Evolutionary conservation across 2,113 vertebrate species (phyloP), one percentile per base, ranked within the genome.

Genomic region (Tachysurus fulvidraco): DNA sequence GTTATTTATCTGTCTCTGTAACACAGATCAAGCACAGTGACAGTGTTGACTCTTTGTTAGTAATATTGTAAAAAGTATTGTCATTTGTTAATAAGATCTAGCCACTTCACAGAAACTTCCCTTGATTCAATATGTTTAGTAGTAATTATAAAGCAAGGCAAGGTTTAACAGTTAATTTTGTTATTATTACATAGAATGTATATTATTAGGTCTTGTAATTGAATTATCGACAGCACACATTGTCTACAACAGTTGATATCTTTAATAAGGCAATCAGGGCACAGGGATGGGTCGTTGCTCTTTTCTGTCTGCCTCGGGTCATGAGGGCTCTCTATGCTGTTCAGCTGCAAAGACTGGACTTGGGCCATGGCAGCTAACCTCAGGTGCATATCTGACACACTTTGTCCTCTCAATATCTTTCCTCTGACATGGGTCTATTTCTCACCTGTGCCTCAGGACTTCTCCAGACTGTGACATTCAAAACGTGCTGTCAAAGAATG

Each of bases 401-500:
- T 44, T 91, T 91, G 91, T 93, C 90, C 90, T 92, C 92, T 88
- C 92, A 90, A 92, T 89, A 89, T 88, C 88, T 85, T 94, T 95
- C 94, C 92, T 91, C 90, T 94, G 93, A 94, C 93, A 92, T 79
- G 89, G 92, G 91, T 88, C 91, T 88, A 89, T 90, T 91, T 88
- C 79, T 36, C 89, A 85, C 92, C 88, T 91, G 80, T 89, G 87
- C 90, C 94, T 92, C 87, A 86, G 89, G 90, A 92, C 82, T 85
- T 92, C 85, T 88, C 36, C 90, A 69, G 87, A 91, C 90, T 74
- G 28, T 5, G 91, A 93, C 95, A 94, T 90, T 93, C 92, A 83
- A 94, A 94, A 92, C 86, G 91, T 86, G 91, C 94, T 95, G 95
- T 96, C 95, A 95, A 92, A 93, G 93, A 86, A 76, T 92, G 91